Percentiles rank a stretch among this genome's conserved stretches.
Evolutionary conservation across 64 coral and sea anemone genomes (phyloP).

Genomic region (Hydrozoanthus tunicans): DNA sequence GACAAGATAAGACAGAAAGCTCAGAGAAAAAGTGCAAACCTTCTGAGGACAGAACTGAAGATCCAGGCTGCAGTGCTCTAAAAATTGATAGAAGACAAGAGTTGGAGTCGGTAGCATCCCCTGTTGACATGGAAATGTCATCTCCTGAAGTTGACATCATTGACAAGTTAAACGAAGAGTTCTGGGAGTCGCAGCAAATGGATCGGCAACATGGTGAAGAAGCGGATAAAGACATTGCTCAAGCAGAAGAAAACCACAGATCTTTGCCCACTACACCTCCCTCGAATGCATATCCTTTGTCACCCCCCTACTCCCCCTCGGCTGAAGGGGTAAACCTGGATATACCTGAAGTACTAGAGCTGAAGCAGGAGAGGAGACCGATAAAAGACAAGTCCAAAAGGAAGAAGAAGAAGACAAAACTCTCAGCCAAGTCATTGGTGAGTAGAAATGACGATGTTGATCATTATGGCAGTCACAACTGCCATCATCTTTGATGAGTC

Average conservation of each 20-base stretch:
- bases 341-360: background rate
- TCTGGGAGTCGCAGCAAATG: constrained; percentile 67
- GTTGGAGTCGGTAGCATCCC: constrained; percentile 38
- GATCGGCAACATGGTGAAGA: background rate
- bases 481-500: no score
- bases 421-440: constrained; percentile 42
- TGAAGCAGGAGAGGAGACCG: constrained; percentile 1
- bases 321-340: constrained; percentile 4
- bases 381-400: constrained; percentile 47
- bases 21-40: background rate
- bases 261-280: background rate
- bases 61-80: background rate
- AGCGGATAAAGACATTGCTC: background rate
- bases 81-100: background rate
- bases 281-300: background rate
- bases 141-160: constrained; percentile 87
- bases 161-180: constrained; percentile 88
- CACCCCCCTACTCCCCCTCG: constrained; percentile 47
- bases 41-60: background rate
- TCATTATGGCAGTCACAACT: no score
- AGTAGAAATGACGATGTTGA: background rate
- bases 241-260: background rate
- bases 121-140: constrained; percentile 90
- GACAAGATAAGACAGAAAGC: background rate
- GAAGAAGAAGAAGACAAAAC: constrained; percentile 39